A percentile compares a stretch with the other conserved stretches of the same genome.
Conservation (phyloP, 2,113 vertebrate genomes). For the Trogon melanurus region DNA sequence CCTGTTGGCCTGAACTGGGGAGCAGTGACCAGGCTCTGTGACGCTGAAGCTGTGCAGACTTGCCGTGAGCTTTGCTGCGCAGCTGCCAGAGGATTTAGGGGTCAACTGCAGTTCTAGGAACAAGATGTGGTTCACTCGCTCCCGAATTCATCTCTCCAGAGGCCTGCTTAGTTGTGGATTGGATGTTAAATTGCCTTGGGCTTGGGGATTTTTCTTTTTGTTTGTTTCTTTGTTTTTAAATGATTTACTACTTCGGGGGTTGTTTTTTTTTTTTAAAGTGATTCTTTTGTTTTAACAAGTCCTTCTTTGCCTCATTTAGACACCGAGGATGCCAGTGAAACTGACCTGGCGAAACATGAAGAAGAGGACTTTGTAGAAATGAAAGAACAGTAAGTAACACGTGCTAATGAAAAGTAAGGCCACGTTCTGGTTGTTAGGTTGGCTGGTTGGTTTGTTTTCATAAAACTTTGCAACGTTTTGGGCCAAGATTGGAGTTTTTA, state of each 20-base stretch:
- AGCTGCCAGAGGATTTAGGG: not conserved
- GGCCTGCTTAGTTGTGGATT: not conserved
- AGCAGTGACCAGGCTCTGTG: not conserved
- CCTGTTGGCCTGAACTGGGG: not conserved
- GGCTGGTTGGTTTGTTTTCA: not conserved
- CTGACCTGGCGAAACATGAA: conserved; percentile 95
- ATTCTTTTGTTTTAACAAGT: not conserved
- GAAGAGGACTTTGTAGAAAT: conserved; percentile 97
- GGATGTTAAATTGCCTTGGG: not conserved
- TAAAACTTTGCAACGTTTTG: not conserved
- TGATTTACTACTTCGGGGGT: not conserved
- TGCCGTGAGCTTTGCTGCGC: not conserved
- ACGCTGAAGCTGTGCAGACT: not conserved
- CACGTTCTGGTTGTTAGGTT: not conserved
- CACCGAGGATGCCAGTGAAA: conserved; percentile 98
- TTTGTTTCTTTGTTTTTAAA: not conserved
- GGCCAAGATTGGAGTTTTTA: not conserved
- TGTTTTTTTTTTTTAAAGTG: not conserved
- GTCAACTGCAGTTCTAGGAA: not conserved
- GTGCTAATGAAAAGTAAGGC: not conserved
- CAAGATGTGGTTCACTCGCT: not conserved
- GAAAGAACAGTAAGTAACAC: conserved; percentile 93
- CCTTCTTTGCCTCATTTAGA: conserved; percentile 72
- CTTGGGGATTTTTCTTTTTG: not conserved
- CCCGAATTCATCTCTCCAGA: not conserved